Conservation (phyloP, 2,797 vertebrate species). For the Alosa sapidissima region DNA sequence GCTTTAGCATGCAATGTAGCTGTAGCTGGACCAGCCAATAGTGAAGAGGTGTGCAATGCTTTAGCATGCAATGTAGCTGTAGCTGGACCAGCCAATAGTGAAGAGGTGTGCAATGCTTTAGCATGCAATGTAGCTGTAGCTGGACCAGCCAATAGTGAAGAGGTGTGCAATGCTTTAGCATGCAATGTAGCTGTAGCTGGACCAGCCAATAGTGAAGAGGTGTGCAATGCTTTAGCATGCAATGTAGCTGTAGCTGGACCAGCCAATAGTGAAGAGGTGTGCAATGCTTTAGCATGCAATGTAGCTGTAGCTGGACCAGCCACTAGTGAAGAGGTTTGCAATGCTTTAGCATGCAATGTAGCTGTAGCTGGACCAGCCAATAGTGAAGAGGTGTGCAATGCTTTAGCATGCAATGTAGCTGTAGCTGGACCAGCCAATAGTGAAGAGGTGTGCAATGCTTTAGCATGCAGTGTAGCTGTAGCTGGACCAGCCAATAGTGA, state of each 20-base stretch:
- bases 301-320: not conserved
- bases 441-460: conserved; percentile 42
- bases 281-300: not conserved
- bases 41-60: conserved; percentile 43
- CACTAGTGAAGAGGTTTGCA: conserved; percentile 44
- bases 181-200: not conserved
- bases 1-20: not conserved
- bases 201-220: conserved; percentile 40
- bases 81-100: not conserved
- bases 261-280: conserved; percentile 44
- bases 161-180: conserved; percentile 36
- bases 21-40: not conserved
- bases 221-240: conserved; percentile 12
- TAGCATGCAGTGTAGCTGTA: not conserved
- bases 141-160: conserved; percentile 28
- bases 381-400: conserved; percentile 43
- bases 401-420: not conserved
- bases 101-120: conserved; percentile 42
- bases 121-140: not conserved
- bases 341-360: not conserved
- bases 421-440: not conserved
- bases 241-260: not conserved
- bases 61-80: not conserved
- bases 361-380: not conserved
- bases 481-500: conserved; percentile 18